Conservation (phyloP, 35 echinoderm and acorn worm species). For the Apostichopus californicus region DNA sequence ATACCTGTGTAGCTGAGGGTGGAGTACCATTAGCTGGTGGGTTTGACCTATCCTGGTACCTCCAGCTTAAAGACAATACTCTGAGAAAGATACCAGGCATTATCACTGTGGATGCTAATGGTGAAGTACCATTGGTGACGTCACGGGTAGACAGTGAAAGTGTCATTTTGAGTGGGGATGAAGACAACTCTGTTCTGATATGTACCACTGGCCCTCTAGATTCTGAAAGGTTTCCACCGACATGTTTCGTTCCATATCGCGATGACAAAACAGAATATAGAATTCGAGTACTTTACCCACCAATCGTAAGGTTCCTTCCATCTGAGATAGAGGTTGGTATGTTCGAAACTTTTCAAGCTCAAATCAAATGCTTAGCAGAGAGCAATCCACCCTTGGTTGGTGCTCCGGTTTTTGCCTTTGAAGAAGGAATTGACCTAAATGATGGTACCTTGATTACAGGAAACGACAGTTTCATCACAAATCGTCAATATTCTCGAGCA, state of each 20-base stretch:
- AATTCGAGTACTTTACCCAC: not conserved
- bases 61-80: conserved; percentile 22
- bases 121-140: not conserved
- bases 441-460: not conserved
- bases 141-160: not conserved
- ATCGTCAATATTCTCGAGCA: not conserved
- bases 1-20: not conserved
- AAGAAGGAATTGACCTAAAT: not conserved
- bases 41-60: conserved; percentile 1
- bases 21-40: conserved; percentile 14
- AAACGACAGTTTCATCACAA: not conserved
- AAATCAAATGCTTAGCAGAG: conserved; percentile 20
- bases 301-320: conserved; percentile 19
- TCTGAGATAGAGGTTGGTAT: conserved; percentile 45
- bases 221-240: not conserved
- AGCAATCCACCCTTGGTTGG: not conserved
- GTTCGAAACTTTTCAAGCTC: not conserved
- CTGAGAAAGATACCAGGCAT: not conserved
- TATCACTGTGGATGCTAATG: not conserved
- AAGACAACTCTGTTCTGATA: conserved; percentile 15
- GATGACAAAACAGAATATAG: not conserved
- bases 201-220: not conserved
- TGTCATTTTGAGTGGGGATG: not conserved
- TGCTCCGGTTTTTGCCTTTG: not conserved
- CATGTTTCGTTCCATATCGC: not conserved